These are phyloP conservation scores for Calonectris borealis DNA, from an alignment of 2,113 vertebrate species.

Conservation along the genomic window DNA sequence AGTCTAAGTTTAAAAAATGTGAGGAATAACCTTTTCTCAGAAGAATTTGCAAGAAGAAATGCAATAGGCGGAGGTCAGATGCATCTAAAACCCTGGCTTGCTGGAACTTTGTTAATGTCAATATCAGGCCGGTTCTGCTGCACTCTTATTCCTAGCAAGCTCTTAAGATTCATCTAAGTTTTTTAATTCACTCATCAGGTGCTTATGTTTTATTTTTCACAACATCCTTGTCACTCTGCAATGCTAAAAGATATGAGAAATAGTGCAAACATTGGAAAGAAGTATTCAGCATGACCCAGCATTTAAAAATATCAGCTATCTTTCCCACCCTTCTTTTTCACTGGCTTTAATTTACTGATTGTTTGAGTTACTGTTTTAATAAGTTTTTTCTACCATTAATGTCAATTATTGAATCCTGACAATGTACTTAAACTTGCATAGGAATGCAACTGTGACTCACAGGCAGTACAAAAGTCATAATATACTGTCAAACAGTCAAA, in stretches of 20 bases:
- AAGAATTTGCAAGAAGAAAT: neutral
- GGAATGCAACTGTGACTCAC: neutral
- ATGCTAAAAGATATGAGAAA: neutral
- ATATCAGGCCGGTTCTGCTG: neutral
- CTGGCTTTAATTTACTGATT: neutral
- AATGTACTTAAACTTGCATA: neutral
- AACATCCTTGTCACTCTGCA: neutral
- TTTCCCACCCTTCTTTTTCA: neutral
- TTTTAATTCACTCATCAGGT: neutral
- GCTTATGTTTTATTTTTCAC: neutral
- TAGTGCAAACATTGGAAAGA: neutral
- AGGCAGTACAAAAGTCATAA: neutral
- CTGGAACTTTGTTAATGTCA: neutral
- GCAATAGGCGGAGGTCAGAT: neutral
- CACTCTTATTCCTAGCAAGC: neutral
- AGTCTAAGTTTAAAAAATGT: neutral
- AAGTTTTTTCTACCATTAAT: neutral
- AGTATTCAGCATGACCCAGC: neutral
- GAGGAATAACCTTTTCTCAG: neutral
- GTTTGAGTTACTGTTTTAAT: neutral
- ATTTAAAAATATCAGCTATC: neutral
- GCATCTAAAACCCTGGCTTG: neutral
- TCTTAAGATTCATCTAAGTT: neutral
- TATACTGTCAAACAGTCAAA: neutral
- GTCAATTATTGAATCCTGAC: neutral